Evolutionary conservation across 2,888 invertebrate genomes (phyloP), one percentile per base, ranked within the genome.

Genomic region (Lycaena phlaeas): DNA sequence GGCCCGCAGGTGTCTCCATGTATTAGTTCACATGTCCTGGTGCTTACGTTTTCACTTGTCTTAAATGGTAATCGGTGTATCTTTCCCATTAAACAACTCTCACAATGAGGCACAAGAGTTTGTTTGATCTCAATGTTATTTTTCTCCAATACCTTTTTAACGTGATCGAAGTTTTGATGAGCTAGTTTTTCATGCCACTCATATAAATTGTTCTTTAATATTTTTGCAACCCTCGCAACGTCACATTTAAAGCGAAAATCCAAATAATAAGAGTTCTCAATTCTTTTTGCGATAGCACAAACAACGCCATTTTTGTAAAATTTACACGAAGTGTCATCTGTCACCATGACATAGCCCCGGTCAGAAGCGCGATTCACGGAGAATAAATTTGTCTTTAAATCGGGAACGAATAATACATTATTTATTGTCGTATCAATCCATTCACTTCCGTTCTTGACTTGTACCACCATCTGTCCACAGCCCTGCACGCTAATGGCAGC

Each of bases 1-100:
- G 53, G 50, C 1, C 53, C 55, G 10, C 53, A 52, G 2, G 39
- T 44, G 26, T 57, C 54, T 1, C 46, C 50, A 30, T 55, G 53
- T 12, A 57, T 50, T 6, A 56, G 0, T 5, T 56, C 52, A 40
- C 53, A 52, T 11, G 44, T n/a, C 14, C 12, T 49, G 1, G 43
- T 39, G 0, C 41, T 50, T 7, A 11, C 27, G n/a, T 3, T 44
- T 14, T 53, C 43, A 43, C 52, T 53, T 2, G 7, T 15, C 3
- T 2, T 12, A 10, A 47, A 55, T 0, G 54, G 49, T 26, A 51
- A 14, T 2, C 14, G 43, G 17, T 51, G 49, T 30, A 36, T 27
- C 10, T 31, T 10, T 27, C 29, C 30, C 18, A 44, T 7, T 9
- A 25, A 9, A 14, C 36, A 36, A 9, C 26, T 26, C 9, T 25